Evolutionary conservation across 2,888 invertebrate genomes (phyloP), one percentile per base, ranked within the genome.

Genomic region (Arge pagana): DNA sequence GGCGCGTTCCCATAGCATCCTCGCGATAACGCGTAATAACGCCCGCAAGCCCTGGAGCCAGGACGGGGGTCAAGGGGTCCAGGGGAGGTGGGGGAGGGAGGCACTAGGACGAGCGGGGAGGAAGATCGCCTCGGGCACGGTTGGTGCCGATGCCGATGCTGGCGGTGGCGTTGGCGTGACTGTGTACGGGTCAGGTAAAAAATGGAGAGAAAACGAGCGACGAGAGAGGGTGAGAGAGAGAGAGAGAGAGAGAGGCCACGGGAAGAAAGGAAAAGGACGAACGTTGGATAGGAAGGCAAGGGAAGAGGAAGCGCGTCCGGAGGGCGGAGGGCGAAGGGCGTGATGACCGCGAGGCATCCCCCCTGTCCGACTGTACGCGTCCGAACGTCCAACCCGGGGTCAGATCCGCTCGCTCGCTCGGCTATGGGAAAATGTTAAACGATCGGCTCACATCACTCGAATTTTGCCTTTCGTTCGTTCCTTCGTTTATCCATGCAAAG

Each of bases 401-500:
- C 75, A 74, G 74, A 72, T 73, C 70, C 67, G 62, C 66, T 64
- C 58, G 54, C 11, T 19, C 18, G 28, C n/a, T 21, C 42, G 41
- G 63, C 74, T 72, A 74, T 75, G 74, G 74, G 74, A 76, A 76
- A 74, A 70, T 66, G 65, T 66, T 74, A 73, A 75, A 73, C 73
- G 74, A 74, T 75, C 71, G 74, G 74, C 74, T 74, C 76, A 75
- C 74, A 76, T 74, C 75, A 72, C 72, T 72, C 71, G 16, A 36
- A 23, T 48, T 40, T 35, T 35, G 49, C 53, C 52, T 41, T 53
- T 55, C 53, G 43, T 56, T n/a, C n/a, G n/a, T n/a, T n/a, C n/a
- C n/a, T n/a, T n/a, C 39, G 48, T 52, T 30, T 30, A 45, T 40
- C 33, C 21, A 16, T 15, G 13, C 7, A 8, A 35, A 8, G 8